phyloP scores from a whole-genome alignment of 2,113 vertebrate species.

The Pontoporia blainvillei region DNA sequence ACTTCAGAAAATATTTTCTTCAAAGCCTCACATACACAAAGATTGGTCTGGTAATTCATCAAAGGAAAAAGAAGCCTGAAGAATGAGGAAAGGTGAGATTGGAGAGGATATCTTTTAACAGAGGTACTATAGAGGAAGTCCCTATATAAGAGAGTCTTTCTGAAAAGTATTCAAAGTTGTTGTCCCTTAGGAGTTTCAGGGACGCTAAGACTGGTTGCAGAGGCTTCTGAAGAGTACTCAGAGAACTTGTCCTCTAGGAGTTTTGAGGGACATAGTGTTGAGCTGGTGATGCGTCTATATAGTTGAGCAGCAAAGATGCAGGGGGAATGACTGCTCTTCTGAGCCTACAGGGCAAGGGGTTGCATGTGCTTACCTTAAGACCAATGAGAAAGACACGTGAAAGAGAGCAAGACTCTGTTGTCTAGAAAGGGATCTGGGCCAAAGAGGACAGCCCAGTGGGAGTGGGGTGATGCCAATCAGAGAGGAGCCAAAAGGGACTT shows the following conservation, averaged over 20 bases:
- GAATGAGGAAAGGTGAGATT: not conserved
- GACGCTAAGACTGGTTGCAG: not conserved
- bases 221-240: not conserved
- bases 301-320: not conserved
- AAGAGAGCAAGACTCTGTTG: not conserved
- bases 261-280: not conserved
- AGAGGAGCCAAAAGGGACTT: not conserved
- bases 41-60: not conserved
- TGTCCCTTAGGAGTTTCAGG: not conserved
- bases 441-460: not conserved
- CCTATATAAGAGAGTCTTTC: not conserved
- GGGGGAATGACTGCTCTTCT: not conserved
- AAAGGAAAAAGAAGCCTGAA: not conserved
- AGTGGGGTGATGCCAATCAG: not conserved
- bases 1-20: not conserved
- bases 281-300: too few species aligned
- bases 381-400: not conserved
- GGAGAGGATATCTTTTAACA: not conserved
- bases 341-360: not conserved
- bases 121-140: not conserved
- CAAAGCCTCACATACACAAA: not conserved
- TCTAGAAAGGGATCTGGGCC: not conserved
- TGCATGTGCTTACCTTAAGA: not conserved
- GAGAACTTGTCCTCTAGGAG: not conserved
- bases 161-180: not conserved